Evolutionary conservation across 2,797 vertebrate genomes (phyloP).

Genomic region (Poecilia velifera): DNA sequence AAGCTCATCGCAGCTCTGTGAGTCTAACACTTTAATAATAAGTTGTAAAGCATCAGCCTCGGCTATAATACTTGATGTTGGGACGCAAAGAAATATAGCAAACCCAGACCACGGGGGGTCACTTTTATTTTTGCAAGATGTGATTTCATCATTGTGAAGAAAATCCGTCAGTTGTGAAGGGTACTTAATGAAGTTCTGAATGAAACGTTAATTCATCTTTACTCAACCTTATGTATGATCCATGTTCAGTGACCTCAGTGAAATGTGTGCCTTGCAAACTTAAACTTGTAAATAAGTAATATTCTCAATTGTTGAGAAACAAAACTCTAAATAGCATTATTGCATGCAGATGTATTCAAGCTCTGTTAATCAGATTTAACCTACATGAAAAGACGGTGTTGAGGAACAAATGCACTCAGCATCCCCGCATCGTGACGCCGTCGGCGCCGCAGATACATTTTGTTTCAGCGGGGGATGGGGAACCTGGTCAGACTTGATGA

Average conservation of each 20-base stretch:
- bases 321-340: neutral
- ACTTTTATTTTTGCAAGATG: constrained; percentile 7
- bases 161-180: neutral
- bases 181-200: neutral
- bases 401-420: neutral
- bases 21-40: constrained; percentile 34
- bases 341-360: neutral
- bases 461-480: neutral
- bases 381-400: neutral
- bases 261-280: neutral
- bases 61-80: constrained; percentile 29
- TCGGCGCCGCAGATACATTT: neutral
- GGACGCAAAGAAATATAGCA: constrained; percentile 26
- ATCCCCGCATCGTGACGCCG: neutral
- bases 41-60: constrained; percentile 33
- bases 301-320: neutral
- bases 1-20: constrained; percentile 25
- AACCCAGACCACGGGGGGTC: neutral
- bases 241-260: constrained; percentile 24
- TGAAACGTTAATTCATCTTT: neutral
- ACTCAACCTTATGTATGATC: neutral
- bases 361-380: neutral
- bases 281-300: neutral
- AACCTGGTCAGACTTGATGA: neutral
- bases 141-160: neutral